phyloP scores from a whole-genome alignment of 2,113 vertebrate species.

The Indri indri region DNA sequence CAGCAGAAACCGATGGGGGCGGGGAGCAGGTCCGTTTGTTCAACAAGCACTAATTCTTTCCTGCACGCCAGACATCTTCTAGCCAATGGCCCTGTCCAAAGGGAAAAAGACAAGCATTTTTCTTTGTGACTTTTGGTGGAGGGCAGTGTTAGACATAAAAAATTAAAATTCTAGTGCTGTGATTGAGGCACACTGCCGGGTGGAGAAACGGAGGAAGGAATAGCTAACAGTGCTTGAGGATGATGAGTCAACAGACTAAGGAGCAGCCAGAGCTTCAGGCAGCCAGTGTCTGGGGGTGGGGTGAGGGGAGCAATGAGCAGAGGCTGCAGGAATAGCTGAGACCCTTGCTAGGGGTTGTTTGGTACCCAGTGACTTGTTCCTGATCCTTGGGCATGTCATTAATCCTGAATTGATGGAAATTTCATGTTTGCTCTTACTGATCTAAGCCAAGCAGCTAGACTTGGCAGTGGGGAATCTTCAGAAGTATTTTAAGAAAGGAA shows the following conservation, averaged over 20 bases:
- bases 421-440: background rate
- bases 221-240: background rate
- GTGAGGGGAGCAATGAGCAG: background rate
- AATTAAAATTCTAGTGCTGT: background rate
- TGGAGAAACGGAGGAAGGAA: background rate
- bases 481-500: background rate
- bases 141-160: background rate
- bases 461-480: background rate
- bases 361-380: background rate
- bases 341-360: background rate
- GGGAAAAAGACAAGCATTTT: background rate
- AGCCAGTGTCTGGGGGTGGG: background rate
- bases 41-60: background rate
- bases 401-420: background rate
- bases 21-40: background rate
- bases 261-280: background rate
- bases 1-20: background rate
- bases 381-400: background rate
- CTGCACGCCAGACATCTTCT: background rate
- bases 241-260: background rate
- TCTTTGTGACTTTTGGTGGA: background rate
- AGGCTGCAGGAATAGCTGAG: background rate
- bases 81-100: background rate
- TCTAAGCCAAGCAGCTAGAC: background rate
- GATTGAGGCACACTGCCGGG: background rate